Evolutionary conservation across 2,797 vertebrate genomes (phyloP), one percentile per base, ranked within the genome.

Genomic region (Geotrypetes seraphini): DNA sequence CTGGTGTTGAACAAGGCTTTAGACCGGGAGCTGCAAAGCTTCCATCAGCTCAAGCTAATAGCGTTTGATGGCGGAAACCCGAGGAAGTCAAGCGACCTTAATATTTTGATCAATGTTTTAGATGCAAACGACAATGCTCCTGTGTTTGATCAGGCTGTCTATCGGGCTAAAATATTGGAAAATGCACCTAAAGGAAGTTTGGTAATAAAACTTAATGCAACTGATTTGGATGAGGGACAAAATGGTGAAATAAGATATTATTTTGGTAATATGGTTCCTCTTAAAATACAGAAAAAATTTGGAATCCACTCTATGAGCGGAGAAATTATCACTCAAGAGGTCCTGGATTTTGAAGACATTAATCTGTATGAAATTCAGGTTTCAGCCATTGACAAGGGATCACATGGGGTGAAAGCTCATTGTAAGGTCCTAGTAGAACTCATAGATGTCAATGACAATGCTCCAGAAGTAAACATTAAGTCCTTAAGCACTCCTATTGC

Each of bases 351-450:
- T 42, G 73, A 77, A 28, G 40, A 60, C 20, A 58, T 50, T 10
- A 6, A 37, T 33, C 71, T 60, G 3, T 70, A 50, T 51, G 73
- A 76, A 27, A 57, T 76, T 7, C 59, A 57, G 5, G 39, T 70
- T 17, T 55, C 73, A 12, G 66, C 69, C 4, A 47, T 15, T 3
- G 73, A 76, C 36, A 67, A 63, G 47, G 69, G 73, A 2, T 0
- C 0, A 9, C 59, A 52, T 8, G 68, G 79, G 1, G 69, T 73
- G 16, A 57, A 53, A 7, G 63, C 43, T 8, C 14, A 13, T 30
- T 55, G 63, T n/a, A 73, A 71, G 63, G 36, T 75, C 11, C 44
- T 73, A n/a, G 34, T 77, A 5, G 60, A 72, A 43, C 54, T 75
- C 3, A 50, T 38, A 33, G 71, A 75, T 42, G 33, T 75, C 12